Conservation (phyloP, 2,797 vertebrate genomes). For the Poecilia wingei region DNA sequence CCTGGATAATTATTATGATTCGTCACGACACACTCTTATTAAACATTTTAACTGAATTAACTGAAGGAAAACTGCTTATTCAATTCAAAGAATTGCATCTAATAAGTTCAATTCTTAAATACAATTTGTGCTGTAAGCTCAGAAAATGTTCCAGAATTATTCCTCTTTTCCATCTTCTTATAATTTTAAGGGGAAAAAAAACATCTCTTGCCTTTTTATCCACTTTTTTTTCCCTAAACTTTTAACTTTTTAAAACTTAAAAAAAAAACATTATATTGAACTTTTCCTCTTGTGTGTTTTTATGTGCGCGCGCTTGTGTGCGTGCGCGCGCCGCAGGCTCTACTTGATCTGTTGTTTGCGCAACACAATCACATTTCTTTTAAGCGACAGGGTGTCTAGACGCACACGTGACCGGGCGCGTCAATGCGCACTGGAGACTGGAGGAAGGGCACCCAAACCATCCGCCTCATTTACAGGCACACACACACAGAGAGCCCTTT, state of each 20-base stretch:
- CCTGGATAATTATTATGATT: background rate
- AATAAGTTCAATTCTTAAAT: background rate
- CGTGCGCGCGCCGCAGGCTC: constrained; percentile 71
- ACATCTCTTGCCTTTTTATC: background rate
- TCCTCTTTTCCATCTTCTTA: background rate
- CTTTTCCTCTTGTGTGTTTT: background rate
- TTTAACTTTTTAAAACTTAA: background rate
- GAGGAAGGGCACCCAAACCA: constrained; percentile 80
- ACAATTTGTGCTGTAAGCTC: background rate
- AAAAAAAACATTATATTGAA: background rate
- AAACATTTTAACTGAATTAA: background rate
- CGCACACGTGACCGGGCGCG: constrained; percentile 92
- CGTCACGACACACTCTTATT: background rate
- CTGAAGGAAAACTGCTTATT: background rate
- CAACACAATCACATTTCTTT: constrained; percentile 92
- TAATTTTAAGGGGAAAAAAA: background rate
- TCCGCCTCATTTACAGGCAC: constrained; percentile 75
- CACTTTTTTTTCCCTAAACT: background rate
- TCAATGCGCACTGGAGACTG: constrained; percentile 88
- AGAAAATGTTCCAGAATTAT: background rate
- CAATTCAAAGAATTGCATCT: background rate
- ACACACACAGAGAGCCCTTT: constrained; percentile 55
- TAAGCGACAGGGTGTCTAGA: constrained; percentile 99
- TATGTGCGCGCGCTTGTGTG: constrained; percentile 22
- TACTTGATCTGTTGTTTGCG: constrained; percentile 93